Base-by-base conservation (phyloP, 1,140 invertebrate species). In the Cylas formicarius region DNA sequence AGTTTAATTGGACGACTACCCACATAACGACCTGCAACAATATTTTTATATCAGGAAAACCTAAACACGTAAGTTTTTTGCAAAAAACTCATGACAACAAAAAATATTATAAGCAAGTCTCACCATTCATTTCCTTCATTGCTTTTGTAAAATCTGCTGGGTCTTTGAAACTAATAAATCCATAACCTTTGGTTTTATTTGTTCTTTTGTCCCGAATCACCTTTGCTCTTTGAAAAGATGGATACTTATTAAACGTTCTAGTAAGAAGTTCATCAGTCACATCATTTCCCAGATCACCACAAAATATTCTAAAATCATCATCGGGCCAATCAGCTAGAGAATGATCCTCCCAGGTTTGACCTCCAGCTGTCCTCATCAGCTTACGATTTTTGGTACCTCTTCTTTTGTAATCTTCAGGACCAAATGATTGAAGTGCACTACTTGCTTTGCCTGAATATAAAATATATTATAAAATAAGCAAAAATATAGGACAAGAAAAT, bases 141-240 rank as follows among this genome's bases (percentile, higher is more conserved):
- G 97, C 97, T 60, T 87, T 84, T 23, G 95, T 93, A 61, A 97
- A 99, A 67, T 99, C 97, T 24, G 86, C 82, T 0, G 96, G 93
- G 69, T 99, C 93, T 63, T 91, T 94, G 63, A 99, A 98, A 56
- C 94, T 98, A 22, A 98, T 90, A 67, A 99, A 99, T 4, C 96
- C 96, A 70, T 95, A 99, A 5, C 96, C 96, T 74, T 97, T 97
- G 31, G 89, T 96, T 70, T 99, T 99, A 63, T 97, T 97, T 0
- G 92, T 95, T 31, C 94, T 70, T 62, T 95, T 96, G 65, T 99
- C 96, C 49, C 96, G 72, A 2, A 99, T 80, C 4, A 99, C 95
- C 67, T 94, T 94, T 0, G 96, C 95, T 65, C 82, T 85, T 61
- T 87, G 76, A 68, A 99, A 99, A 26, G 93, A 96, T 0, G 85